A percentile compares a stretch with the other conserved stretches of the same genome.
Evolutionary conservation across 2,888 invertebrate species (phyloP).

Genomic region (Coelopa pilipes): DNA sequence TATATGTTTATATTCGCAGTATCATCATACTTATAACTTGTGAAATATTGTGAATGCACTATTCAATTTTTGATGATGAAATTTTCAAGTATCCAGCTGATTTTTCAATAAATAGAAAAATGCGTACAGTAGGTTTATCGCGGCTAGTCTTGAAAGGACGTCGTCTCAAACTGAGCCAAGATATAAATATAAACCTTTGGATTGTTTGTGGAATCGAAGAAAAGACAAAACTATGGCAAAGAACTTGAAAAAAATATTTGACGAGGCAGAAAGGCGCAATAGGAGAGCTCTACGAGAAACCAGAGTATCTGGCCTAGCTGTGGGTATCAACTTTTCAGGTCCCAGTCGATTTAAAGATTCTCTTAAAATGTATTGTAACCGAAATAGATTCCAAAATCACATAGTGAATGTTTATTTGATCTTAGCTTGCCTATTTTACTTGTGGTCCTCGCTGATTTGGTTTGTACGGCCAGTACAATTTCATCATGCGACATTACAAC

Average conservation of each 20-base stretch:
- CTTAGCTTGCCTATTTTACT: slow-evolving; percentile 18
- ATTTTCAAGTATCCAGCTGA: too few relatives aligned
- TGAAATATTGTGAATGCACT: too few relatives aligned
- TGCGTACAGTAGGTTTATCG: too few relatives aligned
- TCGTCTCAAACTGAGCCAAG: too few relatives aligned
- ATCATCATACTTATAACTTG: too few relatives aligned
- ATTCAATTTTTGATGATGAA: too few relatives aligned
- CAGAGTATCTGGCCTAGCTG: background rate
- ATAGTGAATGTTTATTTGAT: too few relatives aligned
- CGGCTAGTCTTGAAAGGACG: too few relatives aligned
- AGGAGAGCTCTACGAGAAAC: slow-evolving; percentile 6
- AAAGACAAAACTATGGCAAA: background rate
- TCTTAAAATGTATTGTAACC: slow-evolving; percentile 7
- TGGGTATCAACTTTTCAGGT: slow-evolving; percentile 9
- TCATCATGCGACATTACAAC: background rate
- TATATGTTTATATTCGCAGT: too few relatives aligned
- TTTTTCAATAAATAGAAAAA: too few relatives aligned
- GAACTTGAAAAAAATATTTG: background rate
- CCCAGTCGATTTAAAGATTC: slow-evolving; percentile 16
- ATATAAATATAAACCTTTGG: too few relatives aligned
- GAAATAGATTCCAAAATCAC: background rate
- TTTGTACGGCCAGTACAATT: slow-evolving; percentile 25
- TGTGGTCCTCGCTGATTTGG: slow-evolving; percentile 9
- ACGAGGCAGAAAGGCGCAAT: background rate
- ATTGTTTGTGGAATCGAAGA: too few relatives aligned